A percentile compares a stretch with the other conserved stretches of the same genome.
Evolutionary conservation across 2,797 vertebrate species (phyloP).

Genomic region (Tympanoctomys barrerae): DNA sequence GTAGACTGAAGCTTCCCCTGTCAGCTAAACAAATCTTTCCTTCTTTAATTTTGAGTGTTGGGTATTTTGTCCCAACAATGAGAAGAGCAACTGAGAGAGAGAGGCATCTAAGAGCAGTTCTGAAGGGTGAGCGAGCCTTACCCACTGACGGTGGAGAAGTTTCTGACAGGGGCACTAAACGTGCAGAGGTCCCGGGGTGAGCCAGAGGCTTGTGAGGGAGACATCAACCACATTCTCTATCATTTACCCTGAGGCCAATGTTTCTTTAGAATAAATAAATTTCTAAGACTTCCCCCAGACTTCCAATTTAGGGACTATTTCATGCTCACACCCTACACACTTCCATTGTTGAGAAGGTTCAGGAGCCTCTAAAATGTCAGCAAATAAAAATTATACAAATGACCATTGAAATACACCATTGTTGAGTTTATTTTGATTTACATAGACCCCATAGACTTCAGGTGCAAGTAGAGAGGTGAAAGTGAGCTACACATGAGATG

Average conservation of each 20-base stretch:
- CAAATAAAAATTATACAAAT: not conserved
- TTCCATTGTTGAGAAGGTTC: not conserved
- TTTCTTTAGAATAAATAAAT: not conserved
- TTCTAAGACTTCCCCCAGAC: not conserved
- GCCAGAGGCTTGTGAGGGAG: not conserved
- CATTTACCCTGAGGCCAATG: not conserved
- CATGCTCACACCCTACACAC: not conserved
- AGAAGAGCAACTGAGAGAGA: not conserved
- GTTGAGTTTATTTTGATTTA: conserved; percentile 46
- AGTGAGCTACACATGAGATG: not conserved
- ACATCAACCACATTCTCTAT: not conserved
- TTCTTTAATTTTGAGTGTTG: no score
- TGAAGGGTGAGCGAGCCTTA: not conserved
- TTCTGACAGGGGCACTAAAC: not conserved
- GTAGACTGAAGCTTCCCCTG: no score
- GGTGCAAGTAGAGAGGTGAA: conserved; percentile 28
- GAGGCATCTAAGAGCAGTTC: not conserved
- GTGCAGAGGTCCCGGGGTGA: not conserved
- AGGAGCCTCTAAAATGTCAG: conserved; percentile 22
- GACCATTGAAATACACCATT: not conserved
- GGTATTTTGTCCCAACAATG: not conserved
- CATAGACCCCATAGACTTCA: not conserved
- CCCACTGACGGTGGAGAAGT: not conserved
- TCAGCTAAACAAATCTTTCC: no score
- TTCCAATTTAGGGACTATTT: not conserved